Percentiles rank a stretch among this genome's conserved stretches.
Evolutionary conservation across 2,888 invertebrate species (phyloP).

Genomic region (Lepidonotus clava): DNA sequence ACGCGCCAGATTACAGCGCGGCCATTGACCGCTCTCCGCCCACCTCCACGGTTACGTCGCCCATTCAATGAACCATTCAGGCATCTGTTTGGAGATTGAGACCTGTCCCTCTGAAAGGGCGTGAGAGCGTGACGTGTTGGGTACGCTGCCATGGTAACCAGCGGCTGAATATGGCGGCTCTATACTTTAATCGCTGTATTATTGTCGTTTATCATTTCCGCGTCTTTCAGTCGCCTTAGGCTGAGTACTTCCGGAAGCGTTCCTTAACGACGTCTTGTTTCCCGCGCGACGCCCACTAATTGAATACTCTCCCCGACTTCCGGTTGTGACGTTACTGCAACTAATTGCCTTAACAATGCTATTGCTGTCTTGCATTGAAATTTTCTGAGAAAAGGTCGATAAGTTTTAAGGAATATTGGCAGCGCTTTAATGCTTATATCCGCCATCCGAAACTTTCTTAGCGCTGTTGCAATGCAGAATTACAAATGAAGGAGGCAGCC

Average conservation of each 20-base stretch:
- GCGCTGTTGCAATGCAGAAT: too few relatives aligned
- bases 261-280: conserved; percentile 23
- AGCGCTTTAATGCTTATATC: too few relatives aligned
- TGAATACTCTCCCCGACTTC: not conserved
- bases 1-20: not conserved
- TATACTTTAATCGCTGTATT: conserved; percentile 13
- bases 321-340: not conserved
- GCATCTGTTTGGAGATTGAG: not conserved
- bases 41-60: too few relatives aligned
- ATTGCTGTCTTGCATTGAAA: too few relatives aligned
- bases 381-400: too few relatives aligned
- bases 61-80: not conserved
- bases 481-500: too few relatives aligned
- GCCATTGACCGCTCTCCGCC: too few relatives aligned
- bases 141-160: conserved; percentile 20
- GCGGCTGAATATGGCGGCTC: not conserved
- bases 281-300: not conserved
- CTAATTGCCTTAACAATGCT: too few relatives aligned
- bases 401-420: too few relatives aligned
- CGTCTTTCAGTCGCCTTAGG: not conserved
- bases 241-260: not conserved
- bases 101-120: not conserved
- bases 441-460: too few relatives aligned
- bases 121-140: not conserved
- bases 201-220: conserved; percentile 31